Base-by-base conservation (phyloP, 1,140 invertebrate species). In the Aradophagus sp. region DNA sequence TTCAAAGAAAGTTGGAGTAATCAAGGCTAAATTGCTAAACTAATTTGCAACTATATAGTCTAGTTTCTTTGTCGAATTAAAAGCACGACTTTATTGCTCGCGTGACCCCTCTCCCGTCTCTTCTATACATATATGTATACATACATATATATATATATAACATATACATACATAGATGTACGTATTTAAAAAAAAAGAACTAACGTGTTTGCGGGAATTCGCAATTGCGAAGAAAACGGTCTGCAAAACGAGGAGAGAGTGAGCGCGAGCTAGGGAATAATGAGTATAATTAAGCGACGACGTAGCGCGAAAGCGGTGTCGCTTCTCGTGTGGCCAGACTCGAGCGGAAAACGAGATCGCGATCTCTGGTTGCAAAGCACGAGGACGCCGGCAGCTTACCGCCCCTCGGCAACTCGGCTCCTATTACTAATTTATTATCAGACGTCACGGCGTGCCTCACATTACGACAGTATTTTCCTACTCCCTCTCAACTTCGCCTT, bases 381-480 rank as follows among this genome's bases (percentile, higher is more conserved):
- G 11, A 23, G 4, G 38, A 47, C 39, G 38, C 16, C 55, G 47
- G 59, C 39, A 74, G 68, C 66, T 73, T 77, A 75, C 72, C 74
- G 73, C 63, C 71, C 70, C 73, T 79, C 74, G 72, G 75, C 65
- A 67, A 78, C 74, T 67, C 73, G 63, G 76, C 79, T 80, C 79
- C 58, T 79, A 77, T 80, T 80, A 80, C 79, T 80, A 80, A 79
- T 80, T 80, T 80, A 80, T 79, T 80, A 80, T 80, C 62, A 62
- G 53, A 66, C 71, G 66, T 80, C 77, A 75, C 72, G 63, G 75
- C 74, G 79, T 77, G 74, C 55, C 47, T 52, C 38, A 42, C 36
- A 34, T 55, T 68, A 61, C 50, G 59, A 61, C 74, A 71, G 74
- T 73, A 80, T 80, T 80, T 78, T 74, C 70, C 53, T 34, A 32